Evolutionary conservation across 2,113 vertebrate genomes (phyloP), one percentile per base, ranked within the genome.

Genomic region (Tor tambroides): DNA sequence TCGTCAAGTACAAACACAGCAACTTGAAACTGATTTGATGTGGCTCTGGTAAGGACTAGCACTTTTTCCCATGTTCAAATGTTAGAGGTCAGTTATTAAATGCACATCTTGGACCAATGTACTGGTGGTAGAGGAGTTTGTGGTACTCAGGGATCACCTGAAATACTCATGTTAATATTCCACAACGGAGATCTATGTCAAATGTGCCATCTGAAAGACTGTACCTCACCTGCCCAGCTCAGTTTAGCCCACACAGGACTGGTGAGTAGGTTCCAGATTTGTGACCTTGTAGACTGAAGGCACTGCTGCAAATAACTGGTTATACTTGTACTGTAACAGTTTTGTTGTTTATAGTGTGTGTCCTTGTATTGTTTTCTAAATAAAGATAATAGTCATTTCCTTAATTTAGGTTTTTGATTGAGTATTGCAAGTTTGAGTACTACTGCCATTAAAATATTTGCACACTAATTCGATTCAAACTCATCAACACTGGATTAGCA

Each of bases 321-420:
- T 41, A 41, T 41, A 41, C 38, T 41, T 41, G 38, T 41, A 41
- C 8, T 81, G 19, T 77, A 67, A 12, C 51, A 19, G 10, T 82
- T 59, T 59, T 78, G 12, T 74, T 84, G 35, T 65, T 54, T 30
- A 35, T 10, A 0, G 26, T n/a, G n/a, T 49, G 9, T 80, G 32
- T 43, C 23, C 4, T 81, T 63, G 35, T 81, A 43, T 41, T 67
- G 19, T 76, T 79, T 49, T 86, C 51, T 56, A 76, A 83, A 83
- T 19, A 63, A 80, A 80, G 32, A 5, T n/a, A 76, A 76, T 28
- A n/a, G n/a, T n/a, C 4, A 65, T 28, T 65, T 15, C 10, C 61
- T 65, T 65, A 65, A 28, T 54, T 54, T 21, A 19, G 15, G 5
- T 63, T n/a, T 63, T 63, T 63, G 61, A 26, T 49, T 49, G n/a